These are phyloP conservation scores for Drosophila ficusphila DNA, from an alignment of 1,140 invertebrate species.

Conservation along the genomic window DNA sequence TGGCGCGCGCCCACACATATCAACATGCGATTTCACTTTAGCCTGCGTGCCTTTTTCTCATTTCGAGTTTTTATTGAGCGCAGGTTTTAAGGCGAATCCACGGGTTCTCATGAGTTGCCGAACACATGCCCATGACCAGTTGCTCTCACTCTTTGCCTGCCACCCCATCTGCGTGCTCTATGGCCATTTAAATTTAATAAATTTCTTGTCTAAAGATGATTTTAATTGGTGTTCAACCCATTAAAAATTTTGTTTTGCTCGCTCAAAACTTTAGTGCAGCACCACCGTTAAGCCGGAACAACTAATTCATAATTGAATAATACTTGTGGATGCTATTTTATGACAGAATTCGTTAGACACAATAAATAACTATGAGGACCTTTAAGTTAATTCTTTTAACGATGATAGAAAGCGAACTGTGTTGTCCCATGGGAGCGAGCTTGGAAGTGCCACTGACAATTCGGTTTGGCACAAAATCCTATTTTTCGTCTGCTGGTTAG, in stretches of 20 bases:
- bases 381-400: too few relatives aligned
- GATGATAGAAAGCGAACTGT: constrained; percentile 40
- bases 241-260: constrained; percentile 69
- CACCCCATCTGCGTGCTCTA: constrained; percentile 37
- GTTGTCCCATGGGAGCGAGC: background rate
- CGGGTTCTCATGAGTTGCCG: constrained; percentile 16
- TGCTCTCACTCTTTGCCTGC: background rate
- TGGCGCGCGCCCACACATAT: background rate
- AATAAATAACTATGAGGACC: too few relatives aligned
- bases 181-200: constrained; percentile 63
- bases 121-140: background rate
- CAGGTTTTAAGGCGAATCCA: too few relatives aligned
- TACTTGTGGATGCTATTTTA: too few relatives aligned
- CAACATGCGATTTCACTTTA: background rate
- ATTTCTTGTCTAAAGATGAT: constrained; percentile 68
- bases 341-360: too few relatives aligned
- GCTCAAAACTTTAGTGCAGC: too few relatives aligned
- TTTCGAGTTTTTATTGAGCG: too few relatives aligned
- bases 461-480: too few relatives aligned
- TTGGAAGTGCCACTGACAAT: background rate
- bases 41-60: constrained; percentile 45
- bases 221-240: constrained; percentile 70
- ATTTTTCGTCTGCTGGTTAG: too few relatives aligned
- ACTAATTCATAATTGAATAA: too few relatives aligned
- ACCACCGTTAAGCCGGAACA: too few relatives aligned